These are phyloP conservation scores for Bos javanicus DNA, from an alignment of 2,113 vertebrate species.

Conservation along the genomic window DNA sequence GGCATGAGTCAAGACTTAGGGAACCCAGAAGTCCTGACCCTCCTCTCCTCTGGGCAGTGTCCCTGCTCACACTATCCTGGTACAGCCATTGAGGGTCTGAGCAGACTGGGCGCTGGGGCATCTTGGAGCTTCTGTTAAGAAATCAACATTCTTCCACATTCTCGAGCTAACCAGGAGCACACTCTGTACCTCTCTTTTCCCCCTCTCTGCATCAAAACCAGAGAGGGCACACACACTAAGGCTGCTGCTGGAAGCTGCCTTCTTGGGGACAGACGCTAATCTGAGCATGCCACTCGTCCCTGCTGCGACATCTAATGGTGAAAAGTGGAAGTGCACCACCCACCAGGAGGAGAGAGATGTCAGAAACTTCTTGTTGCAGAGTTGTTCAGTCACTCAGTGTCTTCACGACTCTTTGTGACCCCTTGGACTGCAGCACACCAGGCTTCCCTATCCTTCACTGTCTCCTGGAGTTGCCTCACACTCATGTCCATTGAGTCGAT, in stretches of 20 bases:
- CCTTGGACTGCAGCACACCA: background rate
- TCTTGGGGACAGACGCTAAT: background rate
- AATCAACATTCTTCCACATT: background rate
- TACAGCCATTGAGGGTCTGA: background rate
- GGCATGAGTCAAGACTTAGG: background rate
- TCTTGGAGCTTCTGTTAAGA: background rate
- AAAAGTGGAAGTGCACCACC: background rate
- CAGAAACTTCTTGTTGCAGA: background rate
- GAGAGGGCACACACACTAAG: too few relatives aligned
- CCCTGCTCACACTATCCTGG: background rate
- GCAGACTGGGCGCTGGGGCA: background rate
- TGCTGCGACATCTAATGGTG: background rate
- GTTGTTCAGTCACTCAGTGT: background rate
- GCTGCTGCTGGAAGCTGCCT: background rate
- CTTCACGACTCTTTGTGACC: background rate
- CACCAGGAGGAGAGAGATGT: accelerated
- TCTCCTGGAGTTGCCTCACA: background rate
- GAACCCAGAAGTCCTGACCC: too few relatives aligned
- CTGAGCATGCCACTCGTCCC: accelerated
- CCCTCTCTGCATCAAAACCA: background rate
- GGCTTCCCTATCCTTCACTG: background rate
- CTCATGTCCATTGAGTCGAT: background rate
- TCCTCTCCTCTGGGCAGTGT: background rate
- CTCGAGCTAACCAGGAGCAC: background rate
- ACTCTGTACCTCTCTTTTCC: background rate